Conservation (phyloP, 2,888 invertebrate species). For the Kryphioiulus occultus region DNA sequence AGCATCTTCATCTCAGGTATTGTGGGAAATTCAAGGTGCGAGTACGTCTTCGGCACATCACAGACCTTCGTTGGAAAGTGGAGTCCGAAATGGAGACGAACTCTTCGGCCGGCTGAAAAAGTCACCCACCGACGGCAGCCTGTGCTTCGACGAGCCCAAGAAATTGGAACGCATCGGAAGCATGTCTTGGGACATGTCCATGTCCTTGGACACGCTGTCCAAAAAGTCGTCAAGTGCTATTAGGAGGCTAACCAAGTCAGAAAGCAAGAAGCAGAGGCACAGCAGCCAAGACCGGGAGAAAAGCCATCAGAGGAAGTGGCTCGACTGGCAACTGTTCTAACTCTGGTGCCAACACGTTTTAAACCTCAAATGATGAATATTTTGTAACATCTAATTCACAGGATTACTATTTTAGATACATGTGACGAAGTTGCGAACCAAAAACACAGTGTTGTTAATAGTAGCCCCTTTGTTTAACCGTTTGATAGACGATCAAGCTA, state of each 20-base stretch:
- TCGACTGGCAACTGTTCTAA: constrained; percentile 52
- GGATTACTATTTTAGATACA: constrained; percentile 44
- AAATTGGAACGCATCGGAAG: constrained; percentile 56
- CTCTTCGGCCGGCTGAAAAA: constrained; percentile 57
- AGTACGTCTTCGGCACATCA: constrained; percentile 62
- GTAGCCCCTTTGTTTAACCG: constrained; percentile 3
- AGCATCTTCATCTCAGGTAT: constrained; percentile 43
- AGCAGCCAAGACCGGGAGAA: constrained; percentile 62
- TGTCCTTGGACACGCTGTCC: constrained; percentile 67
- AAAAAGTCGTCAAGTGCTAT: constrained; percentile 63
- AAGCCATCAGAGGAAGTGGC: constrained; percentile 50
- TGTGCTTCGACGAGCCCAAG: constrained; percentile 63
- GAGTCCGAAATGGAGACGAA: constrained; percentile 59
- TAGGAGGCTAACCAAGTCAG: constrained; percentile 65
- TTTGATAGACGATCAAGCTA: not conserved
- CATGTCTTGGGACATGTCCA: constrained; percentile 65
- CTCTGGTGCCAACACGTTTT: not conserved
- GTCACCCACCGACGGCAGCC: constrained; percentile 68
- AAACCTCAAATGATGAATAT: constrained; percentile 39
- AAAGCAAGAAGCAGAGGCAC: constrained; percentile 59
- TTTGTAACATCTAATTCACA: not conserved
- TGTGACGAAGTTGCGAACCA: not conserved
- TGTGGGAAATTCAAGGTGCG: constrained; percentile 47
- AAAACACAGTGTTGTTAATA: not conserved
- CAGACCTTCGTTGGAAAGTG: constrained; percentile 57